A percentile compares a stretch with the other conserved stretches of the same genome.
These are phyloP conservation scores for Rhadina sibilatrix DNA, from an alignment of 2,113 vertebrate species.

Conservation along the genomic window DNA sequence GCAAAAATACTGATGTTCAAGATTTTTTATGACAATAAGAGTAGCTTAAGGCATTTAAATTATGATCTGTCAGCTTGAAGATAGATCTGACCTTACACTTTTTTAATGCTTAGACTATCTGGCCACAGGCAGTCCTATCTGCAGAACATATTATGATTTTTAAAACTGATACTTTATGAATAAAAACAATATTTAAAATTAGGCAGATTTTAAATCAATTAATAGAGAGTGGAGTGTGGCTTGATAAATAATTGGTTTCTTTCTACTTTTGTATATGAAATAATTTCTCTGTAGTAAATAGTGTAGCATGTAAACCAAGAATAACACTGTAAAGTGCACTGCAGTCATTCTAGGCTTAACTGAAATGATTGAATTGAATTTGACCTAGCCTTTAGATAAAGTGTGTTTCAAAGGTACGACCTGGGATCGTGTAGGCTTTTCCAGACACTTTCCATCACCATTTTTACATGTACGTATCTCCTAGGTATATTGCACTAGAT, in stretches of 20 bases:
- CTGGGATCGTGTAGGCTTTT: neutral
- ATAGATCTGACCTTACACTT: slow-evolving; percentile 77
- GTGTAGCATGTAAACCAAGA: neutral
- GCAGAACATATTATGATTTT: slow-evolving; percentile 61
- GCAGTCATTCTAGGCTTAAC: neutral
- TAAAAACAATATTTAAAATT: slow-evolving; percentile 44
- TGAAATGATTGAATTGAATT: neutral
- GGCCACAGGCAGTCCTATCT: slow-evolving; percentile 68
- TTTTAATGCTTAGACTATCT: slow-evolving; percentile 61
- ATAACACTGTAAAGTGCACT: neutral
- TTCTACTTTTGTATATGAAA: neutral
- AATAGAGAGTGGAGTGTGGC: neutral
- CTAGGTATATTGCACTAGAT: neutral
- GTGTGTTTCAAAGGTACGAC: neutral
- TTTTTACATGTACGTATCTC: neutral
- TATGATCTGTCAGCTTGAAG: slow-evolving; percentile 77
- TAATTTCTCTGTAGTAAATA: neutral
- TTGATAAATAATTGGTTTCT: neutral
- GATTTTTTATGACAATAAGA: slow-evolving; percentile 80
- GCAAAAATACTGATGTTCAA: slow-evolving; percentile 84
- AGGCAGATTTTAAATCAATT: neutral
- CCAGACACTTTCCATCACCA: neutral
- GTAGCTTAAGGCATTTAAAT: slow-evolving; percentile 75
- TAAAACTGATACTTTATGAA: slow-evolving; percentile 46
- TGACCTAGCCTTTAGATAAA: neutral